phyloP scores from a whole-genome alignment of 2,113 vertebrate genomes.

The Aramus guarauna region DNA sequence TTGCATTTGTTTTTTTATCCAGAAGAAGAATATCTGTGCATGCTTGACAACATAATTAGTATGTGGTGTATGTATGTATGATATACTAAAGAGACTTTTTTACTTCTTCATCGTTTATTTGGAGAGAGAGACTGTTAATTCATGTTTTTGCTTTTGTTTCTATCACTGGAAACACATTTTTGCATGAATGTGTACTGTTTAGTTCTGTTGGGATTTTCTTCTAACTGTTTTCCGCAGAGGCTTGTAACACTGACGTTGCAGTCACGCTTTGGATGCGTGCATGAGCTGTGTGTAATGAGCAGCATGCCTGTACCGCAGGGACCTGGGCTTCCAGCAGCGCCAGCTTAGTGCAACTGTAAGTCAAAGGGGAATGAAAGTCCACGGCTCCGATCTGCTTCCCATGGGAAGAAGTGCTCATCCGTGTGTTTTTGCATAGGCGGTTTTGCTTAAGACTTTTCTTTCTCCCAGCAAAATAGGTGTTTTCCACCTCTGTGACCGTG shows the following conservation, averaged over 20 bases:
- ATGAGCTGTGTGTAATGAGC: not conserved
- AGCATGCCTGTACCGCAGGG: rapidly evolving
- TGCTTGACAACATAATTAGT: not conserved
- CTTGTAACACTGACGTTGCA: not conserved
- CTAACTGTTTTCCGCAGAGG: not conserved
- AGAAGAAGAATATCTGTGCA: not conserved
- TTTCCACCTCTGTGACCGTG: not conserved
- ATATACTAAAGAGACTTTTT: not conserved
- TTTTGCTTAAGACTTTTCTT: not conserved
- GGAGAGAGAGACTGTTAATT: not conserved
- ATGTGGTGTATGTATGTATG: not conserved
- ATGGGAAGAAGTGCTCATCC: not conserved
- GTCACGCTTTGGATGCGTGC: not conserved
- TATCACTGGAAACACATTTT: not conserved
- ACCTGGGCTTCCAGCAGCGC: not conserved
- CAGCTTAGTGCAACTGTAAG: not conserved
- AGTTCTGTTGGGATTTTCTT: not conserved
- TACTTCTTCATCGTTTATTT: constrained; percentile 14
- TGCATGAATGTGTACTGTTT: not conserved
- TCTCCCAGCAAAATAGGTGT: not conserved
- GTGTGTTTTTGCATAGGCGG: rapidly evolving
- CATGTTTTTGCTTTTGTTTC: constrained; percentile 10
- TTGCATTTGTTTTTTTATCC: not conserved
- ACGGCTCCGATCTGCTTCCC: not conserved
- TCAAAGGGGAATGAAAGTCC: not conserved